Base-by-base conservation (phyloP, 2,113 vertebrate genomes). In the Daubentonia madagascariensis region DNA sequence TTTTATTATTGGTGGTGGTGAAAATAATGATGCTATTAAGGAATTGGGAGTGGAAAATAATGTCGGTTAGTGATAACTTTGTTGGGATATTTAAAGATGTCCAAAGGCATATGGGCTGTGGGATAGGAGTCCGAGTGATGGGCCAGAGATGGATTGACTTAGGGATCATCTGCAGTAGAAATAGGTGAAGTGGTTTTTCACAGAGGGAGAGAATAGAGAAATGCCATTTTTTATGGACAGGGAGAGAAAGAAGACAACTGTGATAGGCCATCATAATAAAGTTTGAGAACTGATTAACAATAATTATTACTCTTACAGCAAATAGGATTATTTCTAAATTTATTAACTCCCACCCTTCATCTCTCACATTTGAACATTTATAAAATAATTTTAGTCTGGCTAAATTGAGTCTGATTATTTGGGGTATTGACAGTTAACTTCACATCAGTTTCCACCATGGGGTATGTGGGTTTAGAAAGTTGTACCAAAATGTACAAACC, bases 381-480 rank as follows among this genome's bases (percentile, higher is more conserved):
- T 48, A 63, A 85, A 83, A 8, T 86, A 68, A 73, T 92, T 91
- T 95, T 48, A 54, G 43, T 88, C 61, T n/a, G 17, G 8, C 32
- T 98, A 25, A 12, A 28, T 30, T 70, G 79, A 92, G 63, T 48
- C 70, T 92, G 90, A 63, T 88, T 93, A 73, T 52, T 25, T 86
- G 92, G 3, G 81, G 9, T 14, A 9, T 75, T 92, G 95, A 57
- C 81, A 73, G 68, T 73, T 98, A 59, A 95, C 85, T 61, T 95
- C 93, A 73, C 61, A 76, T 97, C 67, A 70, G 54, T 97, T 94
- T 87, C 96, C 48, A 72, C 83, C 87, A 79, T 1, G 43, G 97
- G 65, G 95, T 75, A 96, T 88, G 52, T 89, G 72, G 52, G 50
- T 95, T 98, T 98, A 79, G 96, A 98, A 98, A 98, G 90, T 98